phyloP scores from a whole-genome alignment of 2,888 invertebrate species.

The Volucella inanis region DNA sequence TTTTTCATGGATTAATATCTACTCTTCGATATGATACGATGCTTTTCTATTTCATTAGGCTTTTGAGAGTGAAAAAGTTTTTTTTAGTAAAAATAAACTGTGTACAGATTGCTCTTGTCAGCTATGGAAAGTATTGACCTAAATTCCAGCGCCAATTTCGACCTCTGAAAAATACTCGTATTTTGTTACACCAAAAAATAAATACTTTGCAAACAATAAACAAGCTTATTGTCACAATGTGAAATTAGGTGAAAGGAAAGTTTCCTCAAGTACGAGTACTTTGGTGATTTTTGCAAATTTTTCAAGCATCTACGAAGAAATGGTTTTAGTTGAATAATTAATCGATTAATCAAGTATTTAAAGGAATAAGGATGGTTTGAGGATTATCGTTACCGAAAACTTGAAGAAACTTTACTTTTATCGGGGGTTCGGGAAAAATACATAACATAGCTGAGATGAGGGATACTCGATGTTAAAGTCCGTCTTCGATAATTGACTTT shows the following conservation, averaged over 20 bases:
- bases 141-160: too few relatives aligned
- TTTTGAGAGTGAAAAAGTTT: neutral
- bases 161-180: too few relatives aligned
- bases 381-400: neutral
- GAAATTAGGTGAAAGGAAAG: conserved; percentile 1
- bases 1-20: conserved; percentile 8
- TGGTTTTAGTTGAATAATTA: neutral
- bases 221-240: conserved; percentile 1
- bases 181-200: too few relatives aligned
- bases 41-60: conserved; percentile 17
- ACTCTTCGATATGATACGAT: neutral
- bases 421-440: too few relatives aligned
- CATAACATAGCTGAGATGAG: too few relatives aligned
- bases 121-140: too few relatives aligned
- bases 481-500: too few relatives aligned
- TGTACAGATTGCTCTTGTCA: neutral
- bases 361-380: neutral
- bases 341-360: neutral
- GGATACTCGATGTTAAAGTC: too few relatives aligned
- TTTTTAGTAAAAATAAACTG: neutral
- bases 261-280: conserved; percentile 9
- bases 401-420: neutral
- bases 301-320: neutral
- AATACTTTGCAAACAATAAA: too few relatives aligned
- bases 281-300: neutral